phyloP scores from a whole-genome alignment of 2,888 invertebrate genomes.

The Agrochola circellaris region DNA sequence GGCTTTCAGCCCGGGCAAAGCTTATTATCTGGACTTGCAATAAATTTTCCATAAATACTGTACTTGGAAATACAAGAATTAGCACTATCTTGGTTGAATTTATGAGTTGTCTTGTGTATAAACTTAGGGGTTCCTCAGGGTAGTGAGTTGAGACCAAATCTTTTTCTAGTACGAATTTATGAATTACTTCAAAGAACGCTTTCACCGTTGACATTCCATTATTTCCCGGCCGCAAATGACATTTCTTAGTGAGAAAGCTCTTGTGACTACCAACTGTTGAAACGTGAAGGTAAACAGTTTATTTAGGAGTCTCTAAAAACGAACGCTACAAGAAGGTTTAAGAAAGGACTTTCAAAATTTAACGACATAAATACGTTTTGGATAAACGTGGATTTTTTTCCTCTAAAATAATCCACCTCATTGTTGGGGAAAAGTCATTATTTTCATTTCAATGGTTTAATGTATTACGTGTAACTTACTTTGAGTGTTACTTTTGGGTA shows the following conservation, averaged over 20 bases:
- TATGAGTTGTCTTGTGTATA: background rate
- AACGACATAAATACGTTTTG: background rate
- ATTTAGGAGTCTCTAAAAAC: background rate
- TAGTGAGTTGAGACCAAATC: background rate
- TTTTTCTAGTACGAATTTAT: background rate
- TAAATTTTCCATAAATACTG: background rate
- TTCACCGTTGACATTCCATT: constrained; percentile 1
- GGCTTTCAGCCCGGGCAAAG: too few relatives aligned
- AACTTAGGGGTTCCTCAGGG: constrained; percentile 11
- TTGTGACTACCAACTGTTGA: background rate
- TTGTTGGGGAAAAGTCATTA: background rate
- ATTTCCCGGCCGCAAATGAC: background rate
- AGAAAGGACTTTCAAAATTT: background rate
- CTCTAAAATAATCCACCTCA: background rate
- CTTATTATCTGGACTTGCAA: too few relatives aligned
- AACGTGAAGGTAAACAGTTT: background rate
- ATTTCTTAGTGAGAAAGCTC: background rate
- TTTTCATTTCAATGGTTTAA: background rate
- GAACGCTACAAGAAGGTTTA: background rate
- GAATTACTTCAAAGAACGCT: background rate
- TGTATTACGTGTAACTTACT: background rate
- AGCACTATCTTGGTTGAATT: background rate
- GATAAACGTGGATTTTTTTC: background rate
- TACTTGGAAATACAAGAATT: background rate
- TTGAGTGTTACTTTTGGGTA: background rate